phyloP scores from a whole-genome alignment of 1,140 invertebrate species.

The silkworm (Bombyx mori) region DNA sequence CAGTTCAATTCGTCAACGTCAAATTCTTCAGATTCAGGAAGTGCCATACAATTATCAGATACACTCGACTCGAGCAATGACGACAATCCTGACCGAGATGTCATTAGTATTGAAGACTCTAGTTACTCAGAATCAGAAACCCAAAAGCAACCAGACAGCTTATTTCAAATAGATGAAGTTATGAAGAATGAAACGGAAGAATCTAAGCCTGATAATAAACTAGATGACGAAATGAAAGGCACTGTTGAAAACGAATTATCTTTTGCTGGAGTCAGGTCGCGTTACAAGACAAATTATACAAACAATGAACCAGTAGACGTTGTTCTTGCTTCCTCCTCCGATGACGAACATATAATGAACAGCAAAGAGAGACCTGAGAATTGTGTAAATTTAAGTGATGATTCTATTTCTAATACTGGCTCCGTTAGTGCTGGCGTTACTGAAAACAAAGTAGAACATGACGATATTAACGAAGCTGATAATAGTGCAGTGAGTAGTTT shows the following conservation, averaged over 20 bases:
- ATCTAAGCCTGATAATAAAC: not conserved
- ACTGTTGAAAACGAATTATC: conserved; percentile 5
- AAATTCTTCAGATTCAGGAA: conserved; percentile 40
- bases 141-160: too few relatives aligned
- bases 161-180: too few relatives aligned
- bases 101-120: conserved; percentile 61
- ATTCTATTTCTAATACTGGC: conserved; percentile 28
- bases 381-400: conserved; percentile 25
- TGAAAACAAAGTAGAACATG: too few relatives aligned
- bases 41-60: conserved; percentile 46
- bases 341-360: conserved; percentile 14
- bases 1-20: conserved; percentile 27
- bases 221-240: not conserved
- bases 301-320: conserved; percentile 31
- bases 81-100: conserved; percentile 28
- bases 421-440: conserved; percentile 8
- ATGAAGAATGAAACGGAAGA: not conserved
- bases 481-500: too few relatives aligned
- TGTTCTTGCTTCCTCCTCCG: conserved; percentile 40
- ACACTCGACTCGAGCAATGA: conserved; percentile 31
- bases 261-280: too few relatives aligned
- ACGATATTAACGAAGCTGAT: too few relatives aligned
- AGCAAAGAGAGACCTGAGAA: conserved; percentile 9
- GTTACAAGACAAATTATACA: conserved; percentile 14
- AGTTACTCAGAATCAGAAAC: conserved; percentile 39